These are phyloP conservation scores for Spheniscus humboldti DNA, from an alignment of 2,797 vertebrate species.

Conservation along the genomic window DNA sequence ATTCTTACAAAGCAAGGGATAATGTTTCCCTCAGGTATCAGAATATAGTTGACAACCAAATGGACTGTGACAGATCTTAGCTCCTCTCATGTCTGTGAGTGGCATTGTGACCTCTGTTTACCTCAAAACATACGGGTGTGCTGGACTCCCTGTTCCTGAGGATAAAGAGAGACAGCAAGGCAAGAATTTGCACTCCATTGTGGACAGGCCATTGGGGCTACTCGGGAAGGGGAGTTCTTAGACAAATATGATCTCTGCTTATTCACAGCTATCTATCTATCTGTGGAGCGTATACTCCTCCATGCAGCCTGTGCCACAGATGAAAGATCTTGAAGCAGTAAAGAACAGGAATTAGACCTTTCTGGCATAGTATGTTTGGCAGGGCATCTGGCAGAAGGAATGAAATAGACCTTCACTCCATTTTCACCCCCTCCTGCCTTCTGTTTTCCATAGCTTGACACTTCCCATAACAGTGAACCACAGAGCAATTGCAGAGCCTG, in stretches of 20 bases:
- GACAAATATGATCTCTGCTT: background rate
- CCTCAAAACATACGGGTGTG: background rate
- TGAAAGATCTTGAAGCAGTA: background rate
- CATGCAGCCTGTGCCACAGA: background rate
- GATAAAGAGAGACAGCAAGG: background rate
- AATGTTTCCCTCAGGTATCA: background rate
- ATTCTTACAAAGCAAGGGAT: background rate
- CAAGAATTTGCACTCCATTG: background rate
- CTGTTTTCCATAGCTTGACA: background rate
- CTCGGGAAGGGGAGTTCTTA: background rate
- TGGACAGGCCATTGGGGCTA: background rate
- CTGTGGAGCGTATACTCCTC: background rate
- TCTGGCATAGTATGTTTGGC: background rate
- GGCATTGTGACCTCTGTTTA: background rate
- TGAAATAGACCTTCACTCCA: background rate
- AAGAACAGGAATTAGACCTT: background rate
- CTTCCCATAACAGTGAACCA: background rate
- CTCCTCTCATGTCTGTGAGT: background rate
- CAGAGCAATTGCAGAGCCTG: background rate
- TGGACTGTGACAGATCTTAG: background rate
- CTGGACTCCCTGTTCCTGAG: background rate
- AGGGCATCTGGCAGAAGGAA: background rate
- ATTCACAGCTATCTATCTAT: background rate
- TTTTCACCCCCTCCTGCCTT: background rate
- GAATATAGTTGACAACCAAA: background rate